These are phyloP conservation scores for Epistrophe grossulariae DNA, from an alignment of 2,888 invertebrate species.

Conservation along the genomic window DNA sequence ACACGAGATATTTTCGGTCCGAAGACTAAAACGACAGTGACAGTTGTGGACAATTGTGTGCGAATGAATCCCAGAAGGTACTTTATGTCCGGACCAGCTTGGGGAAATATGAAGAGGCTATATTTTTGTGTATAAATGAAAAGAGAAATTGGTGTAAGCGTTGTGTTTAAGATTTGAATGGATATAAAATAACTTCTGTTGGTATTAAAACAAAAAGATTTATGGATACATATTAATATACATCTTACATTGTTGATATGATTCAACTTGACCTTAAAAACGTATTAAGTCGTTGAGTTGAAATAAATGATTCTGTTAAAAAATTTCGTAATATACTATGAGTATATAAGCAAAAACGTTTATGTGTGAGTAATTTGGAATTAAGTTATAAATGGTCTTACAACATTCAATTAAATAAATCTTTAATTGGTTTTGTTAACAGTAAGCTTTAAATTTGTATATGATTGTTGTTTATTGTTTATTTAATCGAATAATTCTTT, in stretches of 20 bases:
- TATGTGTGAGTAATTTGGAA: too few relatives aligned
- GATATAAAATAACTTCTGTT: neutral
- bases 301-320: neutral
- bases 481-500: too few relatives aligned
- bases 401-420: too few relatives aligned
- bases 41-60: constrained; percentile 95
- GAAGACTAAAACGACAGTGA: constrained; percentile 84
- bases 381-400: too few relatives aligned
- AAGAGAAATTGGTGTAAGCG: constrained; percentile 5
- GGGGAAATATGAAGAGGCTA: constrained; percentile 93
- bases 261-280: neutral
- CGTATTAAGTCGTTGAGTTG: neutral
- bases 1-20: constrained; percentile 90
- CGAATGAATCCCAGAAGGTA: constrained; percentile 96
- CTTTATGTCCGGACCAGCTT: constrained; percentile 95
- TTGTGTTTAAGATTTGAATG: constrained; percentile 16
- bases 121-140: neutral
- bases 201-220: constrained; percentile 5
- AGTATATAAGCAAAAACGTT: too few relatives aligned
- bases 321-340: too few relatives aligned
- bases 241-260: neutral
- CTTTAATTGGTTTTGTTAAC: too few relatives aligned
- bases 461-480: too few relatives aligned
- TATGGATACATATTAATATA: neutral
- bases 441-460: too few relatives aligned